Evolutionary conservation across 2,797 vertebrate species (phyloP), one percentile per base, ranked within the genome.

Genomic region (Hydrocynus forskahlii): DNA sequence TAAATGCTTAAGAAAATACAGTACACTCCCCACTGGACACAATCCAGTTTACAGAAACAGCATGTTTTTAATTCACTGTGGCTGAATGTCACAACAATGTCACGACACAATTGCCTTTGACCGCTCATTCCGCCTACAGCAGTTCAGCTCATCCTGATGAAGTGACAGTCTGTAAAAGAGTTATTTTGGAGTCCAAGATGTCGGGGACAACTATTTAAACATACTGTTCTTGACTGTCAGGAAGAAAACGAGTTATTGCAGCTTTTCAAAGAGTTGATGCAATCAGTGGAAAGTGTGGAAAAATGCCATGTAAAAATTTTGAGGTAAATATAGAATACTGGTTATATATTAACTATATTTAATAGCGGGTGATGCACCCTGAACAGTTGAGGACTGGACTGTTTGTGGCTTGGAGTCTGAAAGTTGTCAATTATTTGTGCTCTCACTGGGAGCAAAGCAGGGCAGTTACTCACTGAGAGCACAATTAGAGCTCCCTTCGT

Each of bases 371-470:
- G 12, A 45, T 43, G 35, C 16, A 67, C n/a, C 66, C 19, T 4
- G 10, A 50, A 16, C 43, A 25, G n/a, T 17, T 50, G 45, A 50
- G 43, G 25, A n/a, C 45, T 48, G 68, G 50, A 29, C 45, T 48
- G 67, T 45, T 70, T 7, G 17, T 25, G 21, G 23, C 13, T 25
- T 23, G 45, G 10, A 50, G 68, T 70, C 45, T 23, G 5, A 12
- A 50, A 74, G 72, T 8, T 1, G 35, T 54, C 38, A 60, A 45
- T 60, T 74, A 74, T 23, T 74, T 43, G 35, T 74, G 55, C 25
- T 21, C 71, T 59, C 29, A n/a, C 21, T 43, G 35, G 19, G 55
- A 21, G 2, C 1, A 14, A 74, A 60, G 35, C 35, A 16, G 5
- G 19, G 45, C 25, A 54, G 25, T 29, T 35, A 50, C 23, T 72